phyloP scores from a whole-genome alignment of 2,797 vertebrate genomes.

The Semaprochilodus insignis region DNA sequence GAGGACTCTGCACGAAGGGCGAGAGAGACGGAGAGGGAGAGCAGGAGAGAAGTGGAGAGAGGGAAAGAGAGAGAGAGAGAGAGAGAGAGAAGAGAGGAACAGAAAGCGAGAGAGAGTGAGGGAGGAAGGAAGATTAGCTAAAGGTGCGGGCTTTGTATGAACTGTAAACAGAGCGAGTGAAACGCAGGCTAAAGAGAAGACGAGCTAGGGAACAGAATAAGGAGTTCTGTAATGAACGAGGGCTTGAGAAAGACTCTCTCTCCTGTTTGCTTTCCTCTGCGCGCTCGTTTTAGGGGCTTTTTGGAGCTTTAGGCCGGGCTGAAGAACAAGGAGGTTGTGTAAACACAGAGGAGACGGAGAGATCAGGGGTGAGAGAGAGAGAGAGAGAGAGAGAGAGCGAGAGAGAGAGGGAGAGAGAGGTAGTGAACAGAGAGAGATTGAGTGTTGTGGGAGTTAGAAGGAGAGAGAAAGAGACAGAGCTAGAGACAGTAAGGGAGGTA shows the following conservation, averaged over 20 bases:
- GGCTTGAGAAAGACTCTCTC: constrained; percentile 13
- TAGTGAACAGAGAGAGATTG: constrained; percentile 29
- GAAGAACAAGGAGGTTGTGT: constrained; percentile 35
- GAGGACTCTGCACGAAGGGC: constrained; percentile 50
- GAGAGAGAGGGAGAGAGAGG: constrained; percentile 39
- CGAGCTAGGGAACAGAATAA: constrained; percentile 23
- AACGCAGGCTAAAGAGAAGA: constrained; percentile 27
- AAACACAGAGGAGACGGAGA: constrained; percentile 42
- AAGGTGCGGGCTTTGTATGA: constrained; percentile 35
- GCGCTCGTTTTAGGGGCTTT: constrained; percentile 16
- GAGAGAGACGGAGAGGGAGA: constrained; percentile 44
- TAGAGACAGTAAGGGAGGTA: constrained; percentile 34
- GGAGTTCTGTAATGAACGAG: constrained; percentile 14
- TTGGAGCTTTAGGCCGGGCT: constrained; percentile 34
- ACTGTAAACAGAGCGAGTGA: constrained; percentile 32
- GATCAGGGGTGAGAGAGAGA: constrained; percentile 39
- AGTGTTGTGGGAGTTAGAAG: not conserved
- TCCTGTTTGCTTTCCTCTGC: constrained; percentile 31
- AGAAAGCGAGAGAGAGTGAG: constrained; percentile 38
- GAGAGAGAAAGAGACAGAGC: constrained; percentile 34
- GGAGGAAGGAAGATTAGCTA: constrained; percentile 40
- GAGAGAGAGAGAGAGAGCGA: constrained; percentile 55
- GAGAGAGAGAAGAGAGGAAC: constrained; percentile 42
- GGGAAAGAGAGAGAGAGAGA: constrained; percentile 45
- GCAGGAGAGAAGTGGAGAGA: constrained; percentile 51